These are phyloP conservation scores for Stratiolaelaps scimitus DNA, from an alignment of 1,140 invertebrate species.

Conservation along the genomic window DNA sequence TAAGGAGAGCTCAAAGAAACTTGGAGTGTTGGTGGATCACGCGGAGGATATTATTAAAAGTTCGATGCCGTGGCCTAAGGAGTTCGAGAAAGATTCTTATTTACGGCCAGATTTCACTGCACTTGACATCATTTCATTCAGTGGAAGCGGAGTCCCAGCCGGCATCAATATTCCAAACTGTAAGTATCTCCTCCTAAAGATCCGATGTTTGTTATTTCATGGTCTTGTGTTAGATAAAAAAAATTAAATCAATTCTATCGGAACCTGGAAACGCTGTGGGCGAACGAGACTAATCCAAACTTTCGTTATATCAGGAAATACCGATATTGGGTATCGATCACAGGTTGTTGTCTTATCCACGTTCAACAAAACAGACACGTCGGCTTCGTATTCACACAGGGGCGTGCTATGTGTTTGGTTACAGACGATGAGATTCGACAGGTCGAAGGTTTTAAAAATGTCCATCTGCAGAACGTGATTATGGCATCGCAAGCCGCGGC, in stretches of 20 bases:
- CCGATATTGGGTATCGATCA: no score
- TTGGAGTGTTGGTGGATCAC: constrained; percentile 59
- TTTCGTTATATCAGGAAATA: no score
- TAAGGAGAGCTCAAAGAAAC: constrained; percentile 83
- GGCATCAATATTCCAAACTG: constrained; percentile 97
- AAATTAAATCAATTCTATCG: no score
- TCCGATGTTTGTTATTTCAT: no score
- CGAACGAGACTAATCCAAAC: no score
- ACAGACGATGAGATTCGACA: constrained; percentile 85
- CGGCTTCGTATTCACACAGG: no score
- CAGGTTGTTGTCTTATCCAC: no score
- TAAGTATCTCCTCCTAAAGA: constrained; percentile 43
- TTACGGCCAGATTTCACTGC: constrained; percentile 88
- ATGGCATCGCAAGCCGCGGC: constrained; percentile 65
- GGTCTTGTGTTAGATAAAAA: no score
- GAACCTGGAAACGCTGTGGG: no score
- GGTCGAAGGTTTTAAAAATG: constrained; percentile 90
- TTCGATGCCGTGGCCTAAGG: constrained; percentile 68
- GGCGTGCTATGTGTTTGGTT: constrained; percentile 32
- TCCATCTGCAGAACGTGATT: constrained; percentile 84
- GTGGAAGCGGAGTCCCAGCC: constrained; percentile 75
- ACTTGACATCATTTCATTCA: constrained; percentile 81
- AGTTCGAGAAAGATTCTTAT: constrained; percentile 83
- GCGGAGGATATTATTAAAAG: constrained; percentile 61
- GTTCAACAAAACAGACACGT: no score